Conservation (phyloP, 2,113 vertebrate species). For the Dasyprocta punctata region DNA sequence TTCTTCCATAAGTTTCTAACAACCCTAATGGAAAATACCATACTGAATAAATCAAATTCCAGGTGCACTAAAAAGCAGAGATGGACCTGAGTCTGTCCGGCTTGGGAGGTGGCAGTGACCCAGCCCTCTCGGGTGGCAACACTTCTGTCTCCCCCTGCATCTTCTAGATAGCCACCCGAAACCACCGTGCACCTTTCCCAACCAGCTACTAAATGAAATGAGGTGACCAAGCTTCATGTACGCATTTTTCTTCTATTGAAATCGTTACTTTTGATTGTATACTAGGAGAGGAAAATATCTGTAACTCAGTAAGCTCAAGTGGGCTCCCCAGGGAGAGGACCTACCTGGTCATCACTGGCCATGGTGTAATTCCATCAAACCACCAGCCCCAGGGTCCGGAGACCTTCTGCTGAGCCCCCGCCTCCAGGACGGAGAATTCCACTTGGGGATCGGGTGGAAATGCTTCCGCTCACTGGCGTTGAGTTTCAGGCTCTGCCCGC, state of each 20-base stretch:
- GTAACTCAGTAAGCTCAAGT: neutral
- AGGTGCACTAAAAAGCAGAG: rapidly evolving
- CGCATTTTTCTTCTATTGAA: neutral
- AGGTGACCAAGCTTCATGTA: neutral
- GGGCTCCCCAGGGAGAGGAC: no score
- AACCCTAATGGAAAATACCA: neutral
- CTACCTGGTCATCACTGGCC: neutral
- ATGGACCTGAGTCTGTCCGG: rapidly evolving
- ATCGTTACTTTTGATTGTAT: neutral
- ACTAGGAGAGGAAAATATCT: neutral
- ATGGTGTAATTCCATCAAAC: neutral
- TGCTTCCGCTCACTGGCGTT: neutral
- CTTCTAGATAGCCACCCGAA: rapidly evolving
- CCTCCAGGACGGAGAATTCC: neutral
- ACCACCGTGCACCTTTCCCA: rapidly evolving
- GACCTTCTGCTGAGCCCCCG: rapidly evolving
- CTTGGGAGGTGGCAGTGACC: rapidly evolving
- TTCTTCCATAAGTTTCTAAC: neutral
- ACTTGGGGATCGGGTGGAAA: neutral
- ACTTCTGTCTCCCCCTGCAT: neutral
- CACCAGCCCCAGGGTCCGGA: neutral
- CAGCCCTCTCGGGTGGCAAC: rapidly evolving
- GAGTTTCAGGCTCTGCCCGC: neutral
- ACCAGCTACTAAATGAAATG: rapidly evolving
- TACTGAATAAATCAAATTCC: neutral